Percentiles rank a stretch among this genome's conserved stretches.
phyloP scores from a whole-genome alignment of 2,888 invertebrate genomes.

The Lacanobia wlatinum region DNA sequence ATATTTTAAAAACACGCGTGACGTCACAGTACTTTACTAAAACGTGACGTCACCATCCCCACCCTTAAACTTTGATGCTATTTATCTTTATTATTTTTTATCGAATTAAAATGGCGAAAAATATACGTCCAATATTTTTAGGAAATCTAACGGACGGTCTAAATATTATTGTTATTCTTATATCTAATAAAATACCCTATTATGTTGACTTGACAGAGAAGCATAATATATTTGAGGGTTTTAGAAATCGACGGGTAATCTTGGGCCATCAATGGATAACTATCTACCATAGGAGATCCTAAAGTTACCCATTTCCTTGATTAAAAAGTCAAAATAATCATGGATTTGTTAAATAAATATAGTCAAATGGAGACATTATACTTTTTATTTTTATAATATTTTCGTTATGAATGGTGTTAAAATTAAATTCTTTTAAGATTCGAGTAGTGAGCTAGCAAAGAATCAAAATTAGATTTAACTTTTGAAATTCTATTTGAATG shows the following conservation, averaged over 20 bases:
- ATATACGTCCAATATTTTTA: too few relatives aligned
- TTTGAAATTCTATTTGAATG: constrained; percentile 45
- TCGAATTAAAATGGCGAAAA: too few relatives aligned
- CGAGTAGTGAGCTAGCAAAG: constrained; percentile 36
- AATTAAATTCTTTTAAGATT: constrained; percentile 15
- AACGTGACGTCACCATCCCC: too few relatives aligned
- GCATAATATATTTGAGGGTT: background rate
- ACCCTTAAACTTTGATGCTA: too few relatives aligned
- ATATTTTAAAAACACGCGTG: too few relatives aligned
- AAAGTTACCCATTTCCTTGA: background rate
- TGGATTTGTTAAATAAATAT: constrained; percentile 7
- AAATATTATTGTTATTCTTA: too few relatives aligned
- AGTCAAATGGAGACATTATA: constrained; percentile 10
- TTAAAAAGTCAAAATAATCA: constrained; percentile 26
- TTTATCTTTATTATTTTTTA: too few relatives aligned
- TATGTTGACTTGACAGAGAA: too few relatives aligned
- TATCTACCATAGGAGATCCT: background rate
- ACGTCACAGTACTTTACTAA: too few relatives aligned
- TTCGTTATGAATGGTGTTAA: constrained; percentile 15
- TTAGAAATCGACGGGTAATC: background rate
- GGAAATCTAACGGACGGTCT: too few relatives aligned
- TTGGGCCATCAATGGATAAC: background rate
- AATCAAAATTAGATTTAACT: constrained; percentile 39
- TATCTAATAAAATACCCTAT: too few relatives aligned
- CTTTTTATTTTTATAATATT: constrained; percentile 32